These are phyloP conservation scores for Meiosimyza decipiens DNA, from an alignment of 2,888 invertebrate genomes.

Conservation along the genomic window DNA sequence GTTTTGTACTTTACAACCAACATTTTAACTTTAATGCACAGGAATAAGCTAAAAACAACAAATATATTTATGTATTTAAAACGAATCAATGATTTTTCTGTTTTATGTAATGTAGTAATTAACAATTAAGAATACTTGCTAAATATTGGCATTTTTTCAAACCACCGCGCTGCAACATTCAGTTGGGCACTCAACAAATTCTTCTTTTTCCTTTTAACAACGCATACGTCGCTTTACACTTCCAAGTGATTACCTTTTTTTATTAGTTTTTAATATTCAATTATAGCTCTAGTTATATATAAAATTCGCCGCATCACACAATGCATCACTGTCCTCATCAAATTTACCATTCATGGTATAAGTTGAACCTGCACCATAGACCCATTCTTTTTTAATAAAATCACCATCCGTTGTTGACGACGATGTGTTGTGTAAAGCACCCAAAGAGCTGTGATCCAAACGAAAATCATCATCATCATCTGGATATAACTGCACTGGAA, in stretches of 20 bases:
- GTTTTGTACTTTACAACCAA: no score
- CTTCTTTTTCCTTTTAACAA: conserved; percentile 23
- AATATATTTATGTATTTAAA: conserved; percentile 26
- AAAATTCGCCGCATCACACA: conserved; percentile 65
- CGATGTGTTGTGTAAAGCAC: conserved; percentile 60
- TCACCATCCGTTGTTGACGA: conserved; percentile 65
- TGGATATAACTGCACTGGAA: conserved; percentile 64
- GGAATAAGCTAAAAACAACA: conserved; percentile 31
- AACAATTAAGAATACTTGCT: conserved; percentile 46
- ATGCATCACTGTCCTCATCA: conserved; percentile 64
- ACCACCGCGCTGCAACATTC: not conserved
- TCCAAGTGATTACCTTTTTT: not conserved
- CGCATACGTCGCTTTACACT: conserved; percentile 10
- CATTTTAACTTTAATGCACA: not conserved
- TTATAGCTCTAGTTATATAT: conserved; percentile 60
- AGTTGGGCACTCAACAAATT: not conserved
- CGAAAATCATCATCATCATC: conserved; percentile 66
- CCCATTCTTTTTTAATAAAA: conserved; percentile 66
- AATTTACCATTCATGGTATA: conserved; percentile 65
- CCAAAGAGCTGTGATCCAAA: conserved; percentile 63
- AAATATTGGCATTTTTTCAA: conserved; percentile 48
- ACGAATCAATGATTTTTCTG: conserved; percentile 4
- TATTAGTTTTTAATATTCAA: not conserved
- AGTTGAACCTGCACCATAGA: conserved; percentile 60
- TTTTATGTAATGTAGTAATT: conserved; percentile 31